These are phyloP conservation scores for Drosophila asahinai DNA, from an alignment of 1,140 invertebrate species.

Conservation along the genomic window DNA sequence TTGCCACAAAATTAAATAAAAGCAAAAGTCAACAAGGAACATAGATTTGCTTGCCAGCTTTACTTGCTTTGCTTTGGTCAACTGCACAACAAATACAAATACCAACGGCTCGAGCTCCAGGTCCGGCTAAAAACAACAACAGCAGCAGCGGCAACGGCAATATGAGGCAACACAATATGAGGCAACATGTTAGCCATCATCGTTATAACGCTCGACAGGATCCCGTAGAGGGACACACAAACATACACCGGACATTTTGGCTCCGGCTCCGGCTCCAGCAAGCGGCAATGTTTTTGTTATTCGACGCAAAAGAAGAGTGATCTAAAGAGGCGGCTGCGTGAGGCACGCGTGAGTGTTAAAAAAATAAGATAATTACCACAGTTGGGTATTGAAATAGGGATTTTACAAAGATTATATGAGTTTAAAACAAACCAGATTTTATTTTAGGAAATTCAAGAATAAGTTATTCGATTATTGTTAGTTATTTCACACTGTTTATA, in stretches of 20 bases:
- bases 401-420: background rate
- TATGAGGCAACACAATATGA: conserved; percentile 39
- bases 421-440: too few relatives aligned
- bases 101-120: conserved; percentile 21
- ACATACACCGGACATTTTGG: conserved; percentile 31
- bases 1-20: conserved; percentile 83
- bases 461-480: too few relatives aligned
- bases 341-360: conserved; percentile 17
- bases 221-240: conserved; percentile 43
- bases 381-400: too few relatives aligned
- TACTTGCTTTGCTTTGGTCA: conserved; percentile 72
- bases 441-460: background rate
- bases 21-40: conserved; percentile 82
- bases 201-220: conserved; percentile 70
- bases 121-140: conserved; percentile 16
- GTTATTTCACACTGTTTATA: background rate
- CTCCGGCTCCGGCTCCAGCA: conserved; percentile 7
- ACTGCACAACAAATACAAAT: conserved; percentile 74
- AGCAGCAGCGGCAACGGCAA: conserved; percentile 27
- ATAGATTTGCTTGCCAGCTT: conserved; percentile 77
- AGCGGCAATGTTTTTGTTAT: conserved; percentile 44
- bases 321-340: conserved; percentile 31
- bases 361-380: background rate
- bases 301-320: conserved; percentile 5
- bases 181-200: conserved; percentile 76